Conservation (phyloP, 1,140 invertebrate species). For the Bilobella aurantiaca region DNA sequence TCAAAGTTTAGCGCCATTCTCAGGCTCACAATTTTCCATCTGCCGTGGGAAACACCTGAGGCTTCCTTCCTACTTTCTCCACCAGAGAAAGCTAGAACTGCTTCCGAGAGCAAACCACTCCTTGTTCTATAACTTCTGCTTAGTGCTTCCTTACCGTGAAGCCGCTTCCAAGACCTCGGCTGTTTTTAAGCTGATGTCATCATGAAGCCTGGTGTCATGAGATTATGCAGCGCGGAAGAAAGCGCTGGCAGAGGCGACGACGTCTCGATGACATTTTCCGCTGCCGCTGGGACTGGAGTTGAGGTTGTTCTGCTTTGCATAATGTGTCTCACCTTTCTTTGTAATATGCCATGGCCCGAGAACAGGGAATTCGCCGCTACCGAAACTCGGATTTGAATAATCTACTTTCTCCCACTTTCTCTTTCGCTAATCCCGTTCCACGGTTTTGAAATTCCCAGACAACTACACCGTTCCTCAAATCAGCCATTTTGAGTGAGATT, state of each 20-base stretch:
- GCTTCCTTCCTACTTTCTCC: too few relatives aligned
- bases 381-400: not conserved
- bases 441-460: not conserved
- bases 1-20: not conserved
- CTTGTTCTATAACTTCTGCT: not conserved
- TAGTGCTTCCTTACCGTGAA: too few relatives aligned
- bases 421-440: not conserved
- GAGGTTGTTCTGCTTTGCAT: not conserved
- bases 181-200: not conserved
- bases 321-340: not conserved
- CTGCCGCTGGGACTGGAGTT: not conserved
- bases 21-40: not conserved
- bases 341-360: too few relatives aligned
- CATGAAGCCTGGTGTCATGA: too few relatives aligned
- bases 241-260: not conserved
- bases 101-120: too few relatives aligned
- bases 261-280: not conserved
- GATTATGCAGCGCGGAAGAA: not conserved
- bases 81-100: too few relatives aligned
- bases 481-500: too few relatives aligned
- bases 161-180: not conserved
- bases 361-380: too few relatives aligned
- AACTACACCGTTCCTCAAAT: not conserved
- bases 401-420: not conserved
- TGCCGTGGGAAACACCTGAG: not conserved